Evolutionary conservation across 2,797 vertebrate genomes (phyloP).

Genomic region (Danio aesculapii): DNA sequence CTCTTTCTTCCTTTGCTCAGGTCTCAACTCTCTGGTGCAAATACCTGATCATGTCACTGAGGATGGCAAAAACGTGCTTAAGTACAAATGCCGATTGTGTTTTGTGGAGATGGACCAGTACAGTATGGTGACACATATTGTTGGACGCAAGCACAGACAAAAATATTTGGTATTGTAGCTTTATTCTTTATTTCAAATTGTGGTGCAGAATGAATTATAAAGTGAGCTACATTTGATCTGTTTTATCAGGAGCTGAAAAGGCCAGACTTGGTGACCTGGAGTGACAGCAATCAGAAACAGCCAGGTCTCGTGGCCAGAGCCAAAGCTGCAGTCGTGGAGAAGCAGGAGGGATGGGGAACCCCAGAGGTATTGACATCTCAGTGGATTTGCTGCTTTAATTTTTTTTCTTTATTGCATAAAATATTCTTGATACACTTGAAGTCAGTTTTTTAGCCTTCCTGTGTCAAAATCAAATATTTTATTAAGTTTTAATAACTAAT

Average conservation of each 20-base stretch:
- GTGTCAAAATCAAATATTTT: too few species aligned
- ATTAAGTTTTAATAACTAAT: too few species aligned
- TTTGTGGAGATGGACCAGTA: constrained; percentile 63
- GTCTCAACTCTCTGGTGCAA: constrained; percentile 74
- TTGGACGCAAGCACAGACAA: constrained; percentile 82
- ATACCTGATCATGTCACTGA: constrained; percentile 33
- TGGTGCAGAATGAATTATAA: background rate
- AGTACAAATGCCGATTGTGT: constrained; percentile 76
- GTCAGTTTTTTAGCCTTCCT: too few species aligned
- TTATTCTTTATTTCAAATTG: background rate
- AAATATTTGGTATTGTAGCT: constrained; percentile 79
- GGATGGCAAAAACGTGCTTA: constrained; percentile 62
- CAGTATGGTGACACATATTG: constrained; percentile 77
- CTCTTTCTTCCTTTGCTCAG: constrained; percentile 60
- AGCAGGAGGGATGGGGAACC: constrained; percentile 79
- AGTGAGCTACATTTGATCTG: background rate
- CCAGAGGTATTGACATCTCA: constrained; percentile 67
- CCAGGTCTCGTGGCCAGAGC: constrained; percentile 75
- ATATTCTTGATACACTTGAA: too few species aligned
- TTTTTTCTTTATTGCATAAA: background rate
- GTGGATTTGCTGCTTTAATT: background rate
- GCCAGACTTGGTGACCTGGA: constrained; percentile 79
- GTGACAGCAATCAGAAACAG: constrained; percentile 63
- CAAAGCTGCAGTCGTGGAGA: constrained; percentile 79
- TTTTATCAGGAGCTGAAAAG: constrained; percentile 73